Evolutionary conservation across 1,140 invertebrate species (phyloP).

Genomic region (Maniola jurtina): DNA sequence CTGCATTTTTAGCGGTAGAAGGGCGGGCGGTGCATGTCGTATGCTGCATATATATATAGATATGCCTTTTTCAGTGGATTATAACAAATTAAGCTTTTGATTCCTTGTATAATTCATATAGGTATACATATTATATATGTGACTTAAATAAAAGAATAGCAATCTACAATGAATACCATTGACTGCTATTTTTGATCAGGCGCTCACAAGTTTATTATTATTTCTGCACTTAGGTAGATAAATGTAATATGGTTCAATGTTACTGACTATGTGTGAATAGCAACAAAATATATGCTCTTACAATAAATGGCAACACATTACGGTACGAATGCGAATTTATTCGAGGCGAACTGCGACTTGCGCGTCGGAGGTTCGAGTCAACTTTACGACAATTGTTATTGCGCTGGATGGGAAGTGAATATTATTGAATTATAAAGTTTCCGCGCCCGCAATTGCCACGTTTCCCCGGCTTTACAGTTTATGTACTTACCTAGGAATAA

Average conservation of each 20-base stretch:
- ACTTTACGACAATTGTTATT: slow-evolving; percentile 16
- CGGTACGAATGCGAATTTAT: slow-evolving; percentile 9
- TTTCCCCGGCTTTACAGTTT: neutral
- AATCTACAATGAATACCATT: too few species aligned
- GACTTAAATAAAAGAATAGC: too few species aligned
- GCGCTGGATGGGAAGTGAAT: slow-evolving; percentile 11
- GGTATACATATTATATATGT: too few species aligned
- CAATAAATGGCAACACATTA: slow-evolving; percentile 8
- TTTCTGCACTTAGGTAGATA: too few species aligned
- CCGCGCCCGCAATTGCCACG: slow-evolving; percentile 13
- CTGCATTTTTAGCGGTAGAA: too few species aligned
- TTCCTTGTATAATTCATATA: too few species aligned
- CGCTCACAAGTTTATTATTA: too few species aligned
- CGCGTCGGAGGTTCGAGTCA: slow-evolving; percentile 7
- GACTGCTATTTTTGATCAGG: too few species aligned
- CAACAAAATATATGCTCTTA: slow-evolving; percentile 8
- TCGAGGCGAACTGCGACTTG: slow-evolving; percentile 7
- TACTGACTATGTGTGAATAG: neutral
- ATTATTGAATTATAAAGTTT: slow-evolving; percentile 17
- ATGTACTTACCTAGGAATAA: neutral
- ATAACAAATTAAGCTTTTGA: too few species aligned
- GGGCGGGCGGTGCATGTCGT: too few species aligned
- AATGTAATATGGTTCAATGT: neutral
- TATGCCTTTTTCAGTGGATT: too few species aligned
- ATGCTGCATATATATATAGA: too few species aligned